A percentile compares a stretch with the other conserved stretches of the same genome.
Evolutionary conservation across 2,113 vertebrate genomes (phyloP).

Genomic region (Caretta caretta): DNA sequence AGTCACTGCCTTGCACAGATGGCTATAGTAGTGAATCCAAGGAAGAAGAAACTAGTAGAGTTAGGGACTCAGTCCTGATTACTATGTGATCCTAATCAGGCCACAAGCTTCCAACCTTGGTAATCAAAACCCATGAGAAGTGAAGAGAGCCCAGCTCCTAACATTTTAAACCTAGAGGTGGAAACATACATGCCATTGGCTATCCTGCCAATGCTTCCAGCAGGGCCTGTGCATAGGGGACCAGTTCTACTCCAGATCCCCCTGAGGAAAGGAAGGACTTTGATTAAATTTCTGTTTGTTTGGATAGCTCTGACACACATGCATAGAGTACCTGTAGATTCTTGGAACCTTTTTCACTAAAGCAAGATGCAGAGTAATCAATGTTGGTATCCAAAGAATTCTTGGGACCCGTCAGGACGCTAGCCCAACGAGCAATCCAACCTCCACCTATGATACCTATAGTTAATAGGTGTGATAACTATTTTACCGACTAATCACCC

Average conservation of each 20-base stretch:
- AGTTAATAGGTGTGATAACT: neutral
- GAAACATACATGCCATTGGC: neutral
- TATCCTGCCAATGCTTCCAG: neutral
- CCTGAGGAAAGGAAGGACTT: neutral
- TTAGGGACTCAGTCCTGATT: neutral
- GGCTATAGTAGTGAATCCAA: neutral
- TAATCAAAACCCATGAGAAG: neutral
- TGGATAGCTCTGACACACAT: neutral
- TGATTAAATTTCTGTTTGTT: neutral
- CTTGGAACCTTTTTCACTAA: neutral
- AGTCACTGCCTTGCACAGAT: neutral
- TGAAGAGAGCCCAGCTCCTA: neutral
- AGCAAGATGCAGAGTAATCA: neutral
- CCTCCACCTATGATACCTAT: neutral
- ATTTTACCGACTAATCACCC: no score
- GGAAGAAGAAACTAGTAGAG: neutral
- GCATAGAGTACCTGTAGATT: neutral
- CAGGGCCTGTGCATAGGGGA: neutral
- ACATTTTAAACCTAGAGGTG: neutral
- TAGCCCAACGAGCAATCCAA: neutral
- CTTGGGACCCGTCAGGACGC: neutral
- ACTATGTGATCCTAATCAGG: neutral
- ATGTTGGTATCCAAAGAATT: neutral
- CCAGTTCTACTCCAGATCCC: neutral
- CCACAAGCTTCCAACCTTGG: neutral